These are phyloP conservation scores for Podarcis lilfordi DNA, from an alignment of 2,797 vertebrate genomes.

Conservation along the genomic window DNA sequence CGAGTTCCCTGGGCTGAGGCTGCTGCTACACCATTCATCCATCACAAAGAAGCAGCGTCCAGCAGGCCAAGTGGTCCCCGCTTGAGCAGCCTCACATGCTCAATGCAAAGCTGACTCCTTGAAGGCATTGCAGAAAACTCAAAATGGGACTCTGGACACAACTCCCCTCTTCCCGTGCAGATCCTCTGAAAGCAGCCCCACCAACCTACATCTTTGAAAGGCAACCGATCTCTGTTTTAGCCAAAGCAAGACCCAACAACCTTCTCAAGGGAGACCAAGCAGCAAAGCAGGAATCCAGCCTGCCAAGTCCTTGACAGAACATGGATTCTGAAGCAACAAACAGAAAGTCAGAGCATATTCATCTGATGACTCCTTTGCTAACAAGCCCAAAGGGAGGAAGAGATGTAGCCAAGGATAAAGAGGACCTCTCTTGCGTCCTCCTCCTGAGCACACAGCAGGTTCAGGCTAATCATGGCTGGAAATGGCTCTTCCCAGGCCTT, in stretches of 20 bases:
- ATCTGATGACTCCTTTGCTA: background rate
- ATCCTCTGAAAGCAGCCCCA: too few species aligned
- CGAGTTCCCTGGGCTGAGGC: background rate
- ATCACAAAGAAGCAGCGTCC: background rate
- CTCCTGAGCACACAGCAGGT: background rate
- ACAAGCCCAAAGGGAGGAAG: background rate
- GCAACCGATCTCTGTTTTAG: background rate
- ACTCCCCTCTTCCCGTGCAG: background rate
- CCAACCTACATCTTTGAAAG: background rate
- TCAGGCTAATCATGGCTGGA: background rate
- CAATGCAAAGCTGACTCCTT: background rate
- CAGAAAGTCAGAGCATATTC: background rate
- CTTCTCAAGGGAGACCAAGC: background rate
- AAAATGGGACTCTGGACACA: rapidly evolving
- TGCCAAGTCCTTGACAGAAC: background rate
- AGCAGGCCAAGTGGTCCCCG: background rate
- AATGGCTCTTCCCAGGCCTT: background rate
- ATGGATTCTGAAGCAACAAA: too few species aligned
- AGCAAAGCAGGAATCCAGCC: background rate
- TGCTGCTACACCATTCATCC: too few species aligned
- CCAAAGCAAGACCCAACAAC: background rate
- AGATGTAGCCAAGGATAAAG: too few species aligned
- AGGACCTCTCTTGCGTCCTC: too few species aligned
- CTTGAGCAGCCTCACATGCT: too few species aligned
- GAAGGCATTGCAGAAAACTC: too few species aligned